Evolutionary conservation across 2,888 invertebrate genomes (phyloP), one percentile per base, ranked within the genome.

Genomic region (Lasioglossum leucozonium): DNA sequence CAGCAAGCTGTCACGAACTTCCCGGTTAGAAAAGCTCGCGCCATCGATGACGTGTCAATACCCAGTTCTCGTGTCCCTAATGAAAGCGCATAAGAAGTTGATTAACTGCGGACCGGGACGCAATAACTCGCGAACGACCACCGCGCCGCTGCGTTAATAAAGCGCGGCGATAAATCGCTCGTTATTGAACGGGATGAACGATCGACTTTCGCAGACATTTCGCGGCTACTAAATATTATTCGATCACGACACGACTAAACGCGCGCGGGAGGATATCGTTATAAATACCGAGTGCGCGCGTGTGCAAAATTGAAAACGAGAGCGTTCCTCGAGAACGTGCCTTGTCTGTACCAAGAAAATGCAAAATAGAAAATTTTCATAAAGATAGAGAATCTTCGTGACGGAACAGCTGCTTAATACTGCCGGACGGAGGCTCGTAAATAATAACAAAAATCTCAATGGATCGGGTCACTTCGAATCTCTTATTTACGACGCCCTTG

Each of bases 401-500:
- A 0, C 3, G 0, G 51, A n/a, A 51, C 22, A 51, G 2, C 10
- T 8, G 16, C 75, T 79, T 72, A 65, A 75, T 51, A 34, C 65
- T 47, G 26, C 51, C 34, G 40, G 62, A 47, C 62, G 34, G 11
- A 51, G 51, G 22, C 44, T 74, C 79, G 67, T 79, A 82, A 82
- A 74, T 75, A 42, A 82, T 75, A 74, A 82, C 47, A 40, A 75
- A 65, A 75, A 71, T 75, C 40, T n/a, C 40, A 58, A 16, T 8
- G 26, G 26, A 3, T n/a, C 55, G 37, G 30, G 51, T 67, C 65
- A 78, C 55, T 73, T 76, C 76, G 72, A 58, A 72, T 26, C 72
- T 79, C 34, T 82, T 82, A 82, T 82, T 79, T 77, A 77, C 71
- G 72, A 30, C 16, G 34, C 62, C 58, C 79, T 74, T 77, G 77